Conservation (phyloP, 1,140 invertebrate species). For the Harlomillsia oculata region DNA sequence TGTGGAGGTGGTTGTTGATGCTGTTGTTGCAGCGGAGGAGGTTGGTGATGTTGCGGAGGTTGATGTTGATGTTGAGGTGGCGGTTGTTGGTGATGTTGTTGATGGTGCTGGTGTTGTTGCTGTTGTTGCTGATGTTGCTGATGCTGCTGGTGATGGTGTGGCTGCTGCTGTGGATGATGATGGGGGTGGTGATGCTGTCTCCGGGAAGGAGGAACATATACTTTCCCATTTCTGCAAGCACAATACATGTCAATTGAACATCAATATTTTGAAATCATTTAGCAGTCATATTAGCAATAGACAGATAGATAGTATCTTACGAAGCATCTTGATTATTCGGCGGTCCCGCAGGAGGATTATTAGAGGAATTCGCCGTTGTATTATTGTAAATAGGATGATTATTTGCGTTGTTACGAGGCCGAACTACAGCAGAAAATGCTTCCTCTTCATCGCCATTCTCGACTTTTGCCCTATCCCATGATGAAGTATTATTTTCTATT, state of each 20-base stretch:
- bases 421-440: slow-evolving; percentile 55
- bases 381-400: slow-evolving; percentile 21
- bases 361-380: background rate
- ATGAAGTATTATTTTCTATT: slow-evolving; percentile 73
- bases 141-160: too few species aligned
- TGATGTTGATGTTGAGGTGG: too few species aligned
- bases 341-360: background rate
- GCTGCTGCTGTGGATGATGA: slow-evolving; percentile 21
- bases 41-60: too few species aligned
- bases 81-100: slow-evolving; percentile 14
- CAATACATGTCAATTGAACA: too few species aligned
- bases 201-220: slow-evolving; percentile 67
- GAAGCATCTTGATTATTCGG: background rate
- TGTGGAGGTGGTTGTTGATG: slow-evolving; percentile 13
- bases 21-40: slow-evolving; percentile 16
- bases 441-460: slow-evolving; percentile 86
- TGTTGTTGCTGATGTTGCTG: too few species aligned
- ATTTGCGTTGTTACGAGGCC: slow-evolving; percentile 32
- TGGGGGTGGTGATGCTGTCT: too few species aligned
- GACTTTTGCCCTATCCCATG: slow-evolving; percentile 66
- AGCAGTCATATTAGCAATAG: too few species aligned
- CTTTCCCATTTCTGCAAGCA: slow-evolving; percentile 53
- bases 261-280: too few species aligned
- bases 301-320: background rate
- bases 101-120: too few species aligned